These are phyloP conservation scores for Erebia palarica DNA, from an alignment of 2,888 invertebrate genomes.

Conservation along the genomic window DNA sequence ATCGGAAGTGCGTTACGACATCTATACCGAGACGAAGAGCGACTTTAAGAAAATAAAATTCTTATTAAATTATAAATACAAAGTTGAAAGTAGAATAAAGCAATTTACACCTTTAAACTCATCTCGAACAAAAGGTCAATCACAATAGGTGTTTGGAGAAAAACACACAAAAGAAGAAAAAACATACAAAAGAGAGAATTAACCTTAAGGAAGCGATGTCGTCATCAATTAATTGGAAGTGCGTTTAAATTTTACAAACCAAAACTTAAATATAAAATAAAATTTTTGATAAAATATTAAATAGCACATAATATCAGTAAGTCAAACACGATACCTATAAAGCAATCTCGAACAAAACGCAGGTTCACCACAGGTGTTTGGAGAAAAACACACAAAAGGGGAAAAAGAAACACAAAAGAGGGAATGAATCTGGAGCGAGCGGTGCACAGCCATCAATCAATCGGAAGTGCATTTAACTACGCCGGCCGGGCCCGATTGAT, in stretches of 20 bases:
- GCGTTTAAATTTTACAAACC: too few relatives aligned
- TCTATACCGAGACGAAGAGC: too few relatives aligned
- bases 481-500: constrained; percentile 22
- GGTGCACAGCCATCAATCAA: constrained; percentile 33
- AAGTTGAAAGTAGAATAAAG: too few relatives aligned
- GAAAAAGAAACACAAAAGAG: constrained; percentile 16
- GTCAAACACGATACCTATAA: not conserved
- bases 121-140: not conserved
- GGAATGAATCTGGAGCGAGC: constrained; percentile 13
- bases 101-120: too few relatives aligned
- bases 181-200: too few relatives aligned
- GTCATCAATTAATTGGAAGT: too few relatives aligned
- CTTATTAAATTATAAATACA: too few relatives aligned
- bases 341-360: constrained; percentile 18
- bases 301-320: not conserved
- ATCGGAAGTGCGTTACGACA: too few relatives aligned
- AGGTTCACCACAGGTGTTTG: constrained; percentile 27
- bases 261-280: too few relatives aligned
- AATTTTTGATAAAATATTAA: not conserved
- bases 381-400: constrained; percentile 26
- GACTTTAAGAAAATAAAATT: too few relatives aligned
- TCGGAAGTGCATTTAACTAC: constrained; percentile 33
- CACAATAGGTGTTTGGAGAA: not conserved
- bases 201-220: too few relatives aligned
- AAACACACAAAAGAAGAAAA: too few relatives aligned